Evolutionary conservation across 1,140 invertebrate genomes (phyloP).

Genomic region (Dinoponera quadriceps): DNA sequence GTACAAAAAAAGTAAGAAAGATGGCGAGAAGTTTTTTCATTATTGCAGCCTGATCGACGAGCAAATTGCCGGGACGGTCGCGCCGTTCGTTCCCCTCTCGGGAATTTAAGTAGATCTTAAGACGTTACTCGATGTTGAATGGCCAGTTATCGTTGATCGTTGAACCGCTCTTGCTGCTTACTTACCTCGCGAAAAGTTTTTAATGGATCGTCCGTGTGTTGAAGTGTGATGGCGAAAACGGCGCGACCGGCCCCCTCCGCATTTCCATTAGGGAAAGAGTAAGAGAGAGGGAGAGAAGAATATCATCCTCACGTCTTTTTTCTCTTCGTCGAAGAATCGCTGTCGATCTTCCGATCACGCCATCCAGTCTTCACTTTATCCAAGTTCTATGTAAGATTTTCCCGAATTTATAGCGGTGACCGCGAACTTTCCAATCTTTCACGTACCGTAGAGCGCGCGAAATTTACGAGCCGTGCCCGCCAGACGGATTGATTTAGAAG

Average conservation of each 20-base stretch:
- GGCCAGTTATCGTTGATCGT: conserved; percentile 58
- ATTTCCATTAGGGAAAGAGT: neutral
- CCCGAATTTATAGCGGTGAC: neutral
- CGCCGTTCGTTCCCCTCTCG: conserved; percentile 39
- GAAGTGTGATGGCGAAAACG: conserved; percentile 41
- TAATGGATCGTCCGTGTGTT: conserved; percentile 58
- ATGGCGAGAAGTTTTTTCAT: conserved; percentile 30
- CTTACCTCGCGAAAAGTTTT: conserved; percentile 54
- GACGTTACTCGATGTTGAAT: conserved; percentile 59
- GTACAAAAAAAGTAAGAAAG: conserved; percentile 24
- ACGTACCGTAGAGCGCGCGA: neutral
- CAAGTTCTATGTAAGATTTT: neutral
- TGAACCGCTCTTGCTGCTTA: conserved; percentile 58
- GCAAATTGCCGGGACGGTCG: conserved; percentile 40
- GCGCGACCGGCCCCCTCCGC: conserved; percentile 15
- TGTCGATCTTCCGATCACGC: conserved; percentile 11
- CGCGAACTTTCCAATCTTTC: neutral
- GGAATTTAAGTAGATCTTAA: conserved; percentile 60
- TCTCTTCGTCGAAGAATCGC: conserved; percentile 13
- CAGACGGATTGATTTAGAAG: conserved; percentile 8
- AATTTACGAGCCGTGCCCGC: neutral
- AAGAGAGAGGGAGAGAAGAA: neutral
- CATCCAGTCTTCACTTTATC: neutral
- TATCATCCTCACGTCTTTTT: conserved; percentile 18
- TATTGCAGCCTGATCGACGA: conserved; percentile 39